phyloP scores from a whole-genome alignment of 2,113 vertebrate species.

The Ceyx melanurus region DNA sequence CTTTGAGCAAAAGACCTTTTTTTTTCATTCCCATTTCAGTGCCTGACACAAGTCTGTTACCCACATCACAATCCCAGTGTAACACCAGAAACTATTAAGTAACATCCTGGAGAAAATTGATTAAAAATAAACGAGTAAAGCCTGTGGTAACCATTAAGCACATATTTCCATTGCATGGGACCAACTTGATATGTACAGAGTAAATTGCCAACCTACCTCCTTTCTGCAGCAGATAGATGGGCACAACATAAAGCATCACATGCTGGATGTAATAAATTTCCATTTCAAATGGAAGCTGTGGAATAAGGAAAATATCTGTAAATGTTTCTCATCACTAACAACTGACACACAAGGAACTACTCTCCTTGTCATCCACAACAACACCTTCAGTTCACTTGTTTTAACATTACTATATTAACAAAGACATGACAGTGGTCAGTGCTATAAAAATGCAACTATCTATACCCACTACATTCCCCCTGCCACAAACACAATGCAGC shows the following conservation, averaged over 20 bases:
- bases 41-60: background rate
- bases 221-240: conserved; percentile 93
- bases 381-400: background rate
- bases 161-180: background rate
- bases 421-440: background rate
- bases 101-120: background rate
- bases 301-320: conserved; percentile 47
- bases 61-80: background rate
- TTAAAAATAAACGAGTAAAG: background rate
- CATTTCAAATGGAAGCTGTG: conserved; percentile 94
- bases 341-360: background rate
- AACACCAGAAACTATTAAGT: background rate
- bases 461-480: background rate
- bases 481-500: background rate
- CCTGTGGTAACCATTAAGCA: background rate
- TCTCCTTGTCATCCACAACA: background rate
- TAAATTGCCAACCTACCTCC: conserved; percentile 83
- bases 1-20: background rate
- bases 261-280: conserved; percentile 99
- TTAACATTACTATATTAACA: background rate
- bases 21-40: background rate
- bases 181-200: rapidly evolving
- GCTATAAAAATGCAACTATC: background rate
- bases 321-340: background rate
- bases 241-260: conserved; percentile 95